Conservation (phyloP, 2,888 invertebrate genomes). For the Caenorhabditis virilis region DNA sequence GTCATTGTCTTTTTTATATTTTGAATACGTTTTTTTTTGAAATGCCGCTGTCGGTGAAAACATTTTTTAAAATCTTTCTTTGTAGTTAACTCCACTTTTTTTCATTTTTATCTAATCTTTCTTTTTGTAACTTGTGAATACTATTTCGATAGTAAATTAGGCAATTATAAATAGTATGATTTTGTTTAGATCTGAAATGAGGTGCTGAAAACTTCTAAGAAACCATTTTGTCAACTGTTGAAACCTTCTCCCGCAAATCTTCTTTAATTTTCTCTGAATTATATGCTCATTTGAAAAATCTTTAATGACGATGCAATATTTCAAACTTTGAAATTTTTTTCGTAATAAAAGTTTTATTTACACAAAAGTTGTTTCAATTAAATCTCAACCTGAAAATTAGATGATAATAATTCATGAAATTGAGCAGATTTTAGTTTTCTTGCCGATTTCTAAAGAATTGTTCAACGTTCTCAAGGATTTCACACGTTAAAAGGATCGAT, state of each 20-base stretch:
- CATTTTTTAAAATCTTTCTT: slow-evolving; percentile 1
- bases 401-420: no score
- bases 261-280: slow-evolving; percentile 19
- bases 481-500: no score
- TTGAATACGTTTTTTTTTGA: not conserved
- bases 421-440: no score
- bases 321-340: not conserved
- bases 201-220: not conserved
- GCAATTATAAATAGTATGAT: slow-evolving; percentile 35
- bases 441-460: no score
- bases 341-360: no score
- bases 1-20: slow-evolving; percentile 1
- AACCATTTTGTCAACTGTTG: slow-evolving; percentile 11
- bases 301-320: no score
- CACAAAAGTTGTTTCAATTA: no score
- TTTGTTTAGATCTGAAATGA: slow-evolving; percentile 19
- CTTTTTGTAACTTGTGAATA: slow-evolving; percentile 39
- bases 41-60: not conserved
- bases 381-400: no score
- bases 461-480: no score
- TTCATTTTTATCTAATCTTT: slow-evolving; percentile 5
- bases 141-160: slow-evolving; percentile 40
- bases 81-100: slow-evolving; percentile 12
- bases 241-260: slow-evolving; percentile 6
- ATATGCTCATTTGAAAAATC: slow-evolving; percentile 15